A percentile compares a stretch with the other conserved stretches of the same genome.
phyloP scores from a whole-genome alignment of 23 tunicate genomes.

The Halocynthia aurantium region DNA sequence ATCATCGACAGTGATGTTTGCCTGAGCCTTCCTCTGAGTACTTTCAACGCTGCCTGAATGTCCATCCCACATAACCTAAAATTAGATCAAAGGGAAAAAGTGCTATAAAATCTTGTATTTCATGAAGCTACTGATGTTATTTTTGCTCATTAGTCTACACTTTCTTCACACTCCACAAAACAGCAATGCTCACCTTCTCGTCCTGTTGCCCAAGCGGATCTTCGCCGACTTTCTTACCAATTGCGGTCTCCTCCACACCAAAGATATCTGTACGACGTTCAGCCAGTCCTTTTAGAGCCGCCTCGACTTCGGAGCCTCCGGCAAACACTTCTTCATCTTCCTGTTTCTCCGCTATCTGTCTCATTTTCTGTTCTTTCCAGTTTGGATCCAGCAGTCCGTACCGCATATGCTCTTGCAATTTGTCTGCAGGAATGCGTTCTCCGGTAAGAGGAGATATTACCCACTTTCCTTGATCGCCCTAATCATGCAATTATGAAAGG shows the following conservation, averaged over 20 bases:
- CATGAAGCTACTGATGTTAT: neutral
- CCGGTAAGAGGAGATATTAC: constrained; percentile 93
- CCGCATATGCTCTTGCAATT: constrained; percentile 91
- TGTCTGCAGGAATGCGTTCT: constrained; percentile 68
- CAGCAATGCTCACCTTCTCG: neutral
- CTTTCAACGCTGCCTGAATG: constrained; percentile 64
- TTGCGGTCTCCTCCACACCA: constrained; percentile 97
- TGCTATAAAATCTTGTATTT: too few species aligned
- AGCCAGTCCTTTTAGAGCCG: constrained; percentile 70
- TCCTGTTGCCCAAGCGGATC: constrained; percentile 29
- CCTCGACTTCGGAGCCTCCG: constrained; percentile 77
- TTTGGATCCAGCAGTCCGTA: constrained; percentile 88
- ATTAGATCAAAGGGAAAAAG: too few species aligned
- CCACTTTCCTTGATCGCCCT: constrained; percentile 33
- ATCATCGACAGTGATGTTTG: constrained; percentile 67
- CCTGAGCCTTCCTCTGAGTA: constrained; percentile 63
- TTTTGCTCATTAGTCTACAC: neutral
- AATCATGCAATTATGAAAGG: too few species aligned
- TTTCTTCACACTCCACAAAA: neutral
- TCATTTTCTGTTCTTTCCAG: constrained; percentile 83
- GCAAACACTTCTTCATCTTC: constrained; percentile 86
- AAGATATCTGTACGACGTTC: constrained; percentile 96
- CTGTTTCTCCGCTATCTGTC: constrained; percentile 83
- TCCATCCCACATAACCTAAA: constrained; percentile 74
- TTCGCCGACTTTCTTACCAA: constrained; percentile 95